Evolutionary conservation across 1,140 invertebrate genomes (phyloP).

Genomic region (Grapholita molesta): DNA sequence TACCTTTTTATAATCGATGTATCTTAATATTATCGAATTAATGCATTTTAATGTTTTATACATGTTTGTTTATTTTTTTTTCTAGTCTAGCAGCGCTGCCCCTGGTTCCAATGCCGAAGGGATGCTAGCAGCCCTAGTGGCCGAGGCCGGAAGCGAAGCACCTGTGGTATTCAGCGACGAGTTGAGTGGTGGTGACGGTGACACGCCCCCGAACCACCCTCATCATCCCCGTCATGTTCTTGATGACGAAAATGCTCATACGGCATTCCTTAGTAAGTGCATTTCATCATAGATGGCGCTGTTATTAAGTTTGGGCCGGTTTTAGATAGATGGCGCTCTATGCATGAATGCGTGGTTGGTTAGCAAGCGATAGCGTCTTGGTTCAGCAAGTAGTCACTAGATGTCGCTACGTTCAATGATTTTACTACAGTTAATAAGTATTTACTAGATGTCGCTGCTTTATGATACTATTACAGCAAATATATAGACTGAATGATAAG

Average conservation of each 20-base stretch:
- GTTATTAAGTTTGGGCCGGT: neutral
- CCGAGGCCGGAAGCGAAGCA: slow-evolving; percentile 92
- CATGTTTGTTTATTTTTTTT: neutral
- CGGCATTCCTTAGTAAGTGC: slow-evolving; percentile 95
- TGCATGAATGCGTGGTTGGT: neutral
- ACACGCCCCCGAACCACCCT: slow-evolving; percentile 36
- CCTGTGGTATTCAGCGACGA: slow-evolving; percentile 96
- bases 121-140: slow-evolving; percentile 95
- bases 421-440: too few species aligned
- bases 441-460: too few species aligned
- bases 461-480: too few species aligned
- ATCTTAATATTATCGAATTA: neutral
- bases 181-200: slow-evolving; percentile 85
- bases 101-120: slow-evolving; percentile 77
- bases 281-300: neutral
- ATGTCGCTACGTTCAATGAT: neutral
- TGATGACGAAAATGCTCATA: slow-evolving; percentile 77
- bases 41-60: neutral
- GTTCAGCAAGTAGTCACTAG: neutral
- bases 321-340: neutral
- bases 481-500: too few species aligned
- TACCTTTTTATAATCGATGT: neutral
- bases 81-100: neutral
- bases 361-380: neutral
- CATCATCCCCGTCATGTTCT: slow-evolving; percentile 71